A percentile compares a stretch with the other conserved stretches of the same genome.
Conservation (phyloP, 2,888 invertebrate species). For the Loripinus fragilis region DNA sequence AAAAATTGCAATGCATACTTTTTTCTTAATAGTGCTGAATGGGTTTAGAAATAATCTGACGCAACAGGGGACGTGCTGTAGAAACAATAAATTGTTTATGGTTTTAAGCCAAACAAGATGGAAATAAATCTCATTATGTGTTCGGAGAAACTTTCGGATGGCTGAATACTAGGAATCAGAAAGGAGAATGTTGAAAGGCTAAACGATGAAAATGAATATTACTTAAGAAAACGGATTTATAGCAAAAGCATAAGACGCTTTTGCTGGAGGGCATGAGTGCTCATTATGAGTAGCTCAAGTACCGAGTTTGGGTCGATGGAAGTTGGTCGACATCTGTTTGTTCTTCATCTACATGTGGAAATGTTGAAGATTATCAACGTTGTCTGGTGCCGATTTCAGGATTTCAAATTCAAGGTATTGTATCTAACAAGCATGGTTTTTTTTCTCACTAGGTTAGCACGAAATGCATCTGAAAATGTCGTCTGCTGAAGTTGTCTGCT, state of each 20-base stretch:
- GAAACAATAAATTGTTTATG: too few relatives aligned
- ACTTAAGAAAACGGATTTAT: background rate
- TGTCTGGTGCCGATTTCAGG: slow-evolving; percentile 79
- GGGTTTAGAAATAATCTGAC: too few relatives aligned
- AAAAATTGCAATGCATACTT: too few relatives aligned
- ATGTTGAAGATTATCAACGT: slow-evolving; percentile 79
- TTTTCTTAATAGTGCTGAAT: too few relatives aligned
- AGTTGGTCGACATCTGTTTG: slow-evolving; percentile 76
- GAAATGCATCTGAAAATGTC: too few relatives aligned
- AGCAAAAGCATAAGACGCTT: background rate
- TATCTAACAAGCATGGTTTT: background rate
- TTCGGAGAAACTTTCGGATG: background rate
- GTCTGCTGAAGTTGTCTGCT: too few relatives aligned
- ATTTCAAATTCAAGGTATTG: slow-evolving; percentile 78
- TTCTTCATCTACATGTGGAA: slow-evolving; percentile 78
- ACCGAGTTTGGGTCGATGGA: slow-evolving; percentile 68
- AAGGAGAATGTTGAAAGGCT: background rate
- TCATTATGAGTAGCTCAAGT: slow-evolving; percentile 52
- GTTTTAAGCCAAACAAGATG: background rate
- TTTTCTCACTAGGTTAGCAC: too few relatives aligned
- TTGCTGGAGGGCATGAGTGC: background rate
- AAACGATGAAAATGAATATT: background rate
- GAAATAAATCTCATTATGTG: background rate
- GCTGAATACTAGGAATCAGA: background rate
- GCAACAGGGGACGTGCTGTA: too few relatives aligned